Conservation (phyloP, 1,140 invertebrate genomes). For the Philopotamus ludificatus region DNA sequence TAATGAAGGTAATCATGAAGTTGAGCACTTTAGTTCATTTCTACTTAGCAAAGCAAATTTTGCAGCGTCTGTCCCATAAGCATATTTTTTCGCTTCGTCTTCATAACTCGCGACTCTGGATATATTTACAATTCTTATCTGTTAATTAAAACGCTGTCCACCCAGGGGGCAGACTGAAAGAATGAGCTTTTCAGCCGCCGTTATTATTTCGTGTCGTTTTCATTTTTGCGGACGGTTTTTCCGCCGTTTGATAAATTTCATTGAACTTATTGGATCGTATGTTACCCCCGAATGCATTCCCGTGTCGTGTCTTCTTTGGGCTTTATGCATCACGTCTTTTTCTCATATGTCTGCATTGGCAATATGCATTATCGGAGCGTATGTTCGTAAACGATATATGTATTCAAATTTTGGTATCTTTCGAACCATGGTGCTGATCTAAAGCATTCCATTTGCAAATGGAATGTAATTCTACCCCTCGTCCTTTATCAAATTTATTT, state of each 20-base stretch:
- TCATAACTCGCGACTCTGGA: constrained; percentile 4
- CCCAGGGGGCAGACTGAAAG: neutral
- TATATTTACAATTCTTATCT: constrained; percentile 22
- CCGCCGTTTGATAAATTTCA: neutral
- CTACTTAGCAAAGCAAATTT: neutral
- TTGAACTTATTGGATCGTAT: neutral
- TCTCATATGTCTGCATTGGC: neutral
- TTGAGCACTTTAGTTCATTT: constrained; percentile 2
- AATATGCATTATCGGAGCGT: neutral
- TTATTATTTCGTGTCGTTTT: neutral
- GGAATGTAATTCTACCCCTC: too few relatives aligned
- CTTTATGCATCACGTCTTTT: neutral
- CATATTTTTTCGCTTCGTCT: constrained; percentile 2
- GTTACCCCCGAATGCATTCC: constrained; percentile 3
- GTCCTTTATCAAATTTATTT: too few relatives aligned
- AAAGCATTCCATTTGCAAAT: too few relatives aligned
- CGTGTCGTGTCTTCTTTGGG: neutral
- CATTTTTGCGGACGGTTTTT: neutral
- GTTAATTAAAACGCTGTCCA: constrained; percentile 16
- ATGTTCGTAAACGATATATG: too few relatives aligned
- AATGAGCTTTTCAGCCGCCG: neutral
- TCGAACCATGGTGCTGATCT: too few relatives aligned
- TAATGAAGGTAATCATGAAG: constrained; percentile 12
- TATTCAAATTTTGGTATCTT: too few relatives aligned
- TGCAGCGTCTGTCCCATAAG: neutral